Base-by-base conservation (phyloP, 2,113 vertebrate species). In the Rhinichthys klamathensis region DNA sequence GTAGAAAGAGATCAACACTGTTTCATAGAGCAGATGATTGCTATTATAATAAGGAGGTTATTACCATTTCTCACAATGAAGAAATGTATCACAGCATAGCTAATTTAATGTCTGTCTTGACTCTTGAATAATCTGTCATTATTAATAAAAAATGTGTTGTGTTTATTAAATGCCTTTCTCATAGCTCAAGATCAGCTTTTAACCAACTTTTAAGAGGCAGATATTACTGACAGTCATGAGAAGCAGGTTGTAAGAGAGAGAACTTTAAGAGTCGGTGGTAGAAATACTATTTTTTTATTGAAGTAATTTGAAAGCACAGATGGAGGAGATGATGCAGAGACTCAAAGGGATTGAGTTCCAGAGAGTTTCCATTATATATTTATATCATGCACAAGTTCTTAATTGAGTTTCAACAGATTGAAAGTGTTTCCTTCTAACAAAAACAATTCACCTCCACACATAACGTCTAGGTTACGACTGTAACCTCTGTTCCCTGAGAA, bases 21-120 rank as follows among this genome's bases (percentile, higher is more conserved):
- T 74, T 7, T n/a, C 41, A 12, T 49, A 12, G 72, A 44, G 72
- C 5, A 27, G 46, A 15, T 46, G 2, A 27, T 74, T 27, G 41
- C 3, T 49, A 15, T 74, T 74, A 74, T 74, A 74, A 74, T 74
- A 49, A 27, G 70, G 23, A 44, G 21, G 72, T 15, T 49, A 74
- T 74, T 74, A n/a, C 46, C 41, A n/a, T 74, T 74, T 25, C 18
- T 74, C 16, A 32, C 67, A 18, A 38, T 38, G 7, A 21, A 38
- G 32, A 70, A 70, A 38, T 65, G 13, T 27, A n/a, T n/a, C 60
- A 13, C 65, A 69, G 65, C 65, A n/a, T n/a, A n/a, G 67, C 32
- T 38, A 38, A 23, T 23, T 70, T 7, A 69, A 69, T 35, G 12
- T 18, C 6, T 38, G 21, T 44, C 38, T 67, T 67, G 25, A 61